Conservation (phyloP, 2,888 invertebrate species). For the Alsophila aescularia region DNA sequence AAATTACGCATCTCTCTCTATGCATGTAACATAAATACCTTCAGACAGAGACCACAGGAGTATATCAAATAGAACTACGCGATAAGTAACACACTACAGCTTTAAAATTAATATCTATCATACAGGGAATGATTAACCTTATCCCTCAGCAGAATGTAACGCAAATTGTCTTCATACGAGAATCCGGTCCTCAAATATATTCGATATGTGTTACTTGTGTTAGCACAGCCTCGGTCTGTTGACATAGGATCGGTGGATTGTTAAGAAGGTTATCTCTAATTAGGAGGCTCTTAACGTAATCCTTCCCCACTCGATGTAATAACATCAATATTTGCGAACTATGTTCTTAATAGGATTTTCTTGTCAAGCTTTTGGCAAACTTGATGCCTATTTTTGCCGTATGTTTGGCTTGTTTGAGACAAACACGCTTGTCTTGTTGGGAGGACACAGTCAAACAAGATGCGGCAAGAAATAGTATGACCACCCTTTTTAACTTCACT, state of each 20-base stretch:
- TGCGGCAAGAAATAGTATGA: no score
- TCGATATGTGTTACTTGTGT: constrained; percentile 29
- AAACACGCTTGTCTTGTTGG: no score
- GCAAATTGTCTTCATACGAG: constrained; percentile 20
- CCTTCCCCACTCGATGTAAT: constrained; percentile 59
- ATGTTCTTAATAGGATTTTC: constrained; percentile 47
- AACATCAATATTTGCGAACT: constrained; percentile 58
- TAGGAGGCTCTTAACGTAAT: constrained; percentile 76
- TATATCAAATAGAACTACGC: no score
- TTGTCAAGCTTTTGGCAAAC: constrained; percentile 24
- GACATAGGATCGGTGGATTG: constrained; percentile 71
- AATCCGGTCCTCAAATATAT: constrained; percentile 29
- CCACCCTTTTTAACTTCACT: no score
- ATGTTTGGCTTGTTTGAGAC: background rate
- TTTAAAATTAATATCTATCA: background rate
- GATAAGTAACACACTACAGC: no score
- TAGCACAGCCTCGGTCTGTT: constrained; percentile 59
- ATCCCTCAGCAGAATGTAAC: constrained; percentile 9
- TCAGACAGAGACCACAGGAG: no score
- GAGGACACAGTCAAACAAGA: no score
- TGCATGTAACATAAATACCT: no score
- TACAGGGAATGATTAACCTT: constrained; percentile 4
- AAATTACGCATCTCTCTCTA: no score
- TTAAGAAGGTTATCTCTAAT: constrained; percentile 74
- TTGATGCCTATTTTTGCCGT: background rate